Percentiles rank a stretch among this genome's conserved stretches.
Conservation (phyloP, 2,888 invertebrate species). For the Campaea margaritaria region DNA sequence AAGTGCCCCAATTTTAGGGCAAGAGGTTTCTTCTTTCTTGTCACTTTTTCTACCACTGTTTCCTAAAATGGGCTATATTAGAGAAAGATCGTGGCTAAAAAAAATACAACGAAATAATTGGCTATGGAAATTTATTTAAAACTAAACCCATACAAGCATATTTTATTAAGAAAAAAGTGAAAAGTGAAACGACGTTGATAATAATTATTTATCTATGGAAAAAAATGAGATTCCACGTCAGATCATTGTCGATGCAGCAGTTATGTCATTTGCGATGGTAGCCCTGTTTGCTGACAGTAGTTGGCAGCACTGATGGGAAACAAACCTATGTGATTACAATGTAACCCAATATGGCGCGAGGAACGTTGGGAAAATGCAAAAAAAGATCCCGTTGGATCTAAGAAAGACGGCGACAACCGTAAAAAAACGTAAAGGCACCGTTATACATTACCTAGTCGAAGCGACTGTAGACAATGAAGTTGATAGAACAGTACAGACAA, state of each 20-base stretch:
- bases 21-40: no score
- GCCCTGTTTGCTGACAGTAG: conserved; percentile 8
- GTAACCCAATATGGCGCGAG: conserved; percentile 28
- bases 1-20: not conserved
- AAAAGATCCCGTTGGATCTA: not conserved
- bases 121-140: not conserved
- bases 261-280: not conserved
- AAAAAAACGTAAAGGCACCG: not conserved
- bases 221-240: no score
- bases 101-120: not conserved
- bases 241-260: no score
- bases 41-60: not conserved
- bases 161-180: no score
- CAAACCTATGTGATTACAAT: conserved; percentile 35
- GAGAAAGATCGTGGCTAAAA: not conserved
- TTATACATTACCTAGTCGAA: no score
- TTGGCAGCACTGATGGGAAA: conserved; percentile 31
- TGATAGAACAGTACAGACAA: no score
- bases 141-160: no score
- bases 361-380: conserved; percentile 13
- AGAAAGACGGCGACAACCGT: not conserved
- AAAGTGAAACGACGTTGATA: no score
- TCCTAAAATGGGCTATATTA: no score
- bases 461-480: no score
- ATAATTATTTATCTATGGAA: no score